These are phyloP conservation scores for Diaperis boleti DNA, from an alignment of 2,888 invertebrate species.

Conservation along the genomic window DNA sequence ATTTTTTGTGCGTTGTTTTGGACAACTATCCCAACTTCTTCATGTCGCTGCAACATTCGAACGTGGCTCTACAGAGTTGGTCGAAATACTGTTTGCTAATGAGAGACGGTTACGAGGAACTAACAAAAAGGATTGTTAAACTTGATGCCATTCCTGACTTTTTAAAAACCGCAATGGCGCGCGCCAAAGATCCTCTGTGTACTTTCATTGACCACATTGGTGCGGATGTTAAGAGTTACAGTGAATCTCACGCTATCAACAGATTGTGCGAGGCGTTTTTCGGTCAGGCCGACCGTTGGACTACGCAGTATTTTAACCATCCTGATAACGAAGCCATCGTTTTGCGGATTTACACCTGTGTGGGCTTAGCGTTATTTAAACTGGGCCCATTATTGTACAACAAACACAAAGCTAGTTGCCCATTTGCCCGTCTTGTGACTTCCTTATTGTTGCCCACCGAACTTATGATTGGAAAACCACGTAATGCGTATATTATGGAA, in stretches of 20 bases:
- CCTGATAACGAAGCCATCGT: constrained; percentile 57
- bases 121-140: constrained; percentile 56
- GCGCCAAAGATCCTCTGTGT: constrained; percentile 54
- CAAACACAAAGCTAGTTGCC: constrained; percentile 62
- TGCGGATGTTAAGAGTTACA: constrained; percentile 46
- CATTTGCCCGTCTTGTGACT: constrained; percentile 68
- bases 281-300: constrained; percentile 56
- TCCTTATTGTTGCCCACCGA: constrained; percentile 68
- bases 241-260: constrained; percentile 45
- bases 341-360: constrained; percentile 58
- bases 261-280: constrained; percentile 60
- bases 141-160: constrained; percentile 52
- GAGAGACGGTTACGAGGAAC: constrained; percentile 48
- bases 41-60: constrained; percentile 54
- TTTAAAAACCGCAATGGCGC: constrained; percentile 47
- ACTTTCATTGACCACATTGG: constrained; percentile 57
- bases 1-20: constrained; percentile 55
- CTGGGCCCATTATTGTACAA: constrained; percentile 58
- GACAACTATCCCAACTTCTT: constrained; percentile 52
- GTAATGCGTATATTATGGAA: constrained; percentile 64
- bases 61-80: constrained; percentile 59
- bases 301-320: constrained; percentile 52
- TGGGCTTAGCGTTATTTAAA: constrained; percentile 55
- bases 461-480: constrained; percentile 66
- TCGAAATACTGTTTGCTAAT: constrained; percentile 58